phyloP scores from a whole-genome alignment of 2,888 invertebrate species.

The Anarsia innoxiella region DNA sequence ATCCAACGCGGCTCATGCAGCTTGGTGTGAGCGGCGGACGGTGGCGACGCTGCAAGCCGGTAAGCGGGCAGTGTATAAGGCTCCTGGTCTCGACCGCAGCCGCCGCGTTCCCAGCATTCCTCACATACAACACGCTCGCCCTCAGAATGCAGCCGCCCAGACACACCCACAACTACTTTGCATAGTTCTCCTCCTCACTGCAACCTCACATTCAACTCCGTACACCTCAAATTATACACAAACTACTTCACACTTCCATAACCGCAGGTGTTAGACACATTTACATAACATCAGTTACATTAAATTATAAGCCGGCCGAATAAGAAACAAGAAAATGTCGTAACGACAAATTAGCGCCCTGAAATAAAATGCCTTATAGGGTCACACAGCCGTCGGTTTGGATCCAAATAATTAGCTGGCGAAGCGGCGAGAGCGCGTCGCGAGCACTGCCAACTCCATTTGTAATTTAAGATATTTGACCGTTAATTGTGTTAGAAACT shows the following conservation, averaged over 20 bases:
- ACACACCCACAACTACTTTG: constrained; percentile 55
- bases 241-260: too few relatives aligned
- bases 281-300: too few relatives aligned
- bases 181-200: constrained; percentile 46
- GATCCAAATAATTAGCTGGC: constrained; percentile 61
- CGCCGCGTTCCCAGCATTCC: constrained; percentile 55
- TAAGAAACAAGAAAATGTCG: constrained; percentile 35
- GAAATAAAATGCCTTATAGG: constrained; percentile 47
- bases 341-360: constrained; percentile 40
- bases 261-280: too few relatives aligned
- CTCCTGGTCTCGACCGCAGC: constrained; percentile 34
- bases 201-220: constrained; percentile 25
- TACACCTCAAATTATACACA: constrained; percentile 11
- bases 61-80: constrained; percentile 37
- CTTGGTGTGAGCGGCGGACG: constrained; percentile 54
- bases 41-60: constrained; percentile 43
- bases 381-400: constrained; percentile 47
- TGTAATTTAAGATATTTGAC: constrained; percentile 67
- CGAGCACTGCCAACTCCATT: constrained; percentile 60
- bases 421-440: constrained; percentile 56
- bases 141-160: constrained; percentile 61
- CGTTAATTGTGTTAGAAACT: constrained; percentile 65
- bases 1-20: constrained; percentile 63
- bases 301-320: constrained; percentile 25
- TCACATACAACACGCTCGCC: constrained; percentile 58